Evolutionary conservation across 2,888 invertebrate species (phyloP).

Genomic region (Trachelus troglodyta): DNA sequence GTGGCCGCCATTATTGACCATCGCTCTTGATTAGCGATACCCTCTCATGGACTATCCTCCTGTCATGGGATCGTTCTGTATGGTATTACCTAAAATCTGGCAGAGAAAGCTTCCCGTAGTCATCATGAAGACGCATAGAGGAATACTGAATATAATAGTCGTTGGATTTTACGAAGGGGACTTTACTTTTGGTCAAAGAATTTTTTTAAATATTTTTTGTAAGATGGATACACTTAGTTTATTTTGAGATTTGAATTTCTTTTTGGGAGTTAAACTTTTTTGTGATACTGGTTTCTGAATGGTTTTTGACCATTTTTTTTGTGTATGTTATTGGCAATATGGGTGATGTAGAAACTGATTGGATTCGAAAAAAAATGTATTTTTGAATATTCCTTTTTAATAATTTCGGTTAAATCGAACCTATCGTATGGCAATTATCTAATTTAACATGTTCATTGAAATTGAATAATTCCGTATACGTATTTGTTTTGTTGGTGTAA

Average conservation of each 20-base stretch:
- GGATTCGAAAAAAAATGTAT: no score
- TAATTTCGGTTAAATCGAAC: no score
- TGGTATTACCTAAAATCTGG: not conserved
- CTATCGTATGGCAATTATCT: no score
- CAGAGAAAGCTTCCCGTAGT: not conserved
- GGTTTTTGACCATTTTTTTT: no score
- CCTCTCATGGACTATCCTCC: not conserved
- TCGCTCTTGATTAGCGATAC: conserved; percentile 34
- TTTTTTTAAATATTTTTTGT: not conserved
- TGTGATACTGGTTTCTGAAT: no score
- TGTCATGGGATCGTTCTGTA: not conserved
- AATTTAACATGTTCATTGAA: no score
- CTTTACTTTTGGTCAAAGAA: not conserved
- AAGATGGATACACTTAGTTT: not conserved
- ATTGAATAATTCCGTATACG: no score
- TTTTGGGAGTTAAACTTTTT: no score
- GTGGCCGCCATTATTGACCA: conserved; percentile 52
- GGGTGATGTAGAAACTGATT: no score
- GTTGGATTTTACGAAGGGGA: not conserved
- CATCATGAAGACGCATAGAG: not conserved
- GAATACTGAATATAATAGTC: not conserved
- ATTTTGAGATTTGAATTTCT: not conserved
- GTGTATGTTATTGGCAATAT: no score
- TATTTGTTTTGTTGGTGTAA: not conserved
- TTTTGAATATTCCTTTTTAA: no score